Evolutionary conservation across 2,888 invertebrate species (phyloP).

Genomic region (Polia nebulosa): DNA sequence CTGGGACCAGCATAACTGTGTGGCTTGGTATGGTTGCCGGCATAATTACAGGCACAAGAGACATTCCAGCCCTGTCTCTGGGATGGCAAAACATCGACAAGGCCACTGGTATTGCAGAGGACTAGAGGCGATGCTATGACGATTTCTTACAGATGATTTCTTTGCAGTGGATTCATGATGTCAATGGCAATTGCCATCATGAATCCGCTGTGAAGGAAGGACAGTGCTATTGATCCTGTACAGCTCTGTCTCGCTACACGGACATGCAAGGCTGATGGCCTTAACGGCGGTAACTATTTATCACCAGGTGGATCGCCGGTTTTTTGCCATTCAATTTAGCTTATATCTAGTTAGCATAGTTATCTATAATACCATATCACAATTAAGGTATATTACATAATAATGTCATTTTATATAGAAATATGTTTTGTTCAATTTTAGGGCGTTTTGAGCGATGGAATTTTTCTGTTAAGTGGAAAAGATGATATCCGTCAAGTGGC

Average conservation of each 20-base stretch:
- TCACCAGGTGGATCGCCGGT: neutral
- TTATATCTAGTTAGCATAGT: no score
- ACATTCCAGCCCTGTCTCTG: conserved; percentile 1
- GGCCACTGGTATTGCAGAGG: neutral
- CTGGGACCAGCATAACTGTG: neutral
- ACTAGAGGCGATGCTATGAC: neutral
- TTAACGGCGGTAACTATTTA: neutral
- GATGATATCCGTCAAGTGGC: no score
- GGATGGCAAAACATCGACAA: neutral
- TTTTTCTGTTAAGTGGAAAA: no score
- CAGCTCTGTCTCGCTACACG: neutral
- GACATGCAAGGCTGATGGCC: neutral
- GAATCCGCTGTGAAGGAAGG: no score
- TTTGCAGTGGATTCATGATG: no score
- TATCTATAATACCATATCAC: no score
- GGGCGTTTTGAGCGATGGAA: no score
- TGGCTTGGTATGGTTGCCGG: neutral
- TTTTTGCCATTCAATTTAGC: neutral
- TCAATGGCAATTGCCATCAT: no score
- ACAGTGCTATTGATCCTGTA: neutral
- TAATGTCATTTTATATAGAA: no score
- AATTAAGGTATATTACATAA: no score
- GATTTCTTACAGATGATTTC: no score
- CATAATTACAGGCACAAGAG: conserved; percentile 15
- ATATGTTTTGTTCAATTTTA: neutral